Evolutionary conservation across 64 coral and sea anemone genomes (phyloP), one percentile per base, ranked within the genome.

Genomic region (Platygyra sinensis): DNA sequence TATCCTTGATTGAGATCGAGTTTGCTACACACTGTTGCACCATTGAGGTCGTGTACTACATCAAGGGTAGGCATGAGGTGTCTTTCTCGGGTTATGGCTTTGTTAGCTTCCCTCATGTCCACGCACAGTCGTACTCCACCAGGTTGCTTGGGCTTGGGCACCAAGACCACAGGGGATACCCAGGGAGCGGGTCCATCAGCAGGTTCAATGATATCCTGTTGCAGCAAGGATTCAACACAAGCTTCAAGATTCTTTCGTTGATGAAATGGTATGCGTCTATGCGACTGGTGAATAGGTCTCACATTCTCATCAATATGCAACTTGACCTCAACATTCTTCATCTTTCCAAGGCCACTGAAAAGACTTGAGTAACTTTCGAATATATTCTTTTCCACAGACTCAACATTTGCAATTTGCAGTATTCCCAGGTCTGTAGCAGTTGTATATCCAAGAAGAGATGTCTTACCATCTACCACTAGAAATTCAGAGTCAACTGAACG

Each of bases 1-100:
- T 87, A 87, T 24, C 74, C 75, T 87, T 87, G 62, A 72, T 93
- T 93, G 5, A 93, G 13, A 88, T 93, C 82, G 0, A 93, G 52
- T 18, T 59, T 93, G 39, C 84, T 88, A 38, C 88, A 88, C 51
- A 93, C 32, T n/a, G 63, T 46, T 19, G 75, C 76, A 30, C 84
- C 84, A 61, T 93, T 86, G 60, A 93, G 32, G 52, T 93, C 76
- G 33, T 75, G 61, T 17, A 80, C 86, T 9, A 78, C 71, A 72
- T 79, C 82, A 3, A 92, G 15, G 62, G 90, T 92, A 20, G 61
- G 90, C 74, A 92, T 92, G 62, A 73, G 30, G 52, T 92, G 90
- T 54, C 83, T n/a, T 79, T 92, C 82, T 60, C 77, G 62, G 32
- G 38, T 24, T 30, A 82, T 90, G 17, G 77, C 77, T 42, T 81